Base-by-base conservation (phyloP, 2,888 invertebrate species). In the Galerucella nymphaeae region DNA sequence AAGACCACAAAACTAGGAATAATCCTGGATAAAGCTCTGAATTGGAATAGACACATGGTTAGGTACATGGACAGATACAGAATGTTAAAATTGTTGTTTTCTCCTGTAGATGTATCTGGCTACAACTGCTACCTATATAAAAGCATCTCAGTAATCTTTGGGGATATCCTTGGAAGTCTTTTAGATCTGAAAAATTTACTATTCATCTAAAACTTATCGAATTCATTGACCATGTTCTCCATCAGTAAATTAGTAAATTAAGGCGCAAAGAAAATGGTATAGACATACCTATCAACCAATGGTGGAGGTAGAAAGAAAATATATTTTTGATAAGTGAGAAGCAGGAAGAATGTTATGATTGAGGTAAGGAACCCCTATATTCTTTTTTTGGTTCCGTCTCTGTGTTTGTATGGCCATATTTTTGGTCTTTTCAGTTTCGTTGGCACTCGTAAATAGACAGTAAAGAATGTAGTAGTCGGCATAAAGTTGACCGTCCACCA, bases 391-490 rank as follows among this genome's bases (percentile, higher is more conserved):
- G 14, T 42, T 18, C 23, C 55, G 55, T 38, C 53, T 30, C 11
- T 11, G 30, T 38, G 14, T 30, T 65, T 38, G 65, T 53, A 38
- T 53, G 50, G 58, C 70, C 50, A 63, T 67, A 73, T 66, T 73
- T 73, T 70, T 59, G 67, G 70, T 18, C 62, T 61, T 41, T 18
- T 62, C 42, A 18, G 61, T 62, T 62, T 62, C 16, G 42, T 62
- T 57, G 73, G 63, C 70, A 70, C 66, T 67, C 73, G 66, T 73
- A 73, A 73, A 73, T 73, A 70, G 66, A 70, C 66, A 70, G 70
- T 57, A 55, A 70, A 73, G 73, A 73, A 73, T 70, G 73, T 70
- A 63, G 73, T 70, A 73, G 73, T 73, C 70, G 70, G 57, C 62
- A 67, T 58, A 62, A 63, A 64, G 70, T 66, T 70, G 73, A 70